Percentiles rank a stretch among this genome's conserved stretches.
These are phyloP conservation scores for Eubasilissa regina DNA, from an alignment of 1,140 invertebrate species.

Conservation along the genomic window DNA sequence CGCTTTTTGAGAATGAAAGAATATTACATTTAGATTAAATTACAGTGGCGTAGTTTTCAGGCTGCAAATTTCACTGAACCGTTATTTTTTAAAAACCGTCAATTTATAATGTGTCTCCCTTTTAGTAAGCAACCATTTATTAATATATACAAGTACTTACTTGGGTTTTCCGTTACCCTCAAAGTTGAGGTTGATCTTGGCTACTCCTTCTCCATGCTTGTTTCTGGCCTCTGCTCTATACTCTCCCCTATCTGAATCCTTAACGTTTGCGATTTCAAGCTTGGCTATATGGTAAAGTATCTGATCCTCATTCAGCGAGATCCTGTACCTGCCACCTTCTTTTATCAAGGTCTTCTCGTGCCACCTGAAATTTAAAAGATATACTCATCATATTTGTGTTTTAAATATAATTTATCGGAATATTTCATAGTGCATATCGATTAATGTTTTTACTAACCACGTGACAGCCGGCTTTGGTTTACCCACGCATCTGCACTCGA, in stretches of 20 bases:
- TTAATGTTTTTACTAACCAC: constrained; percentile 83
- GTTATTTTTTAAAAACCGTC: too few species aligned
- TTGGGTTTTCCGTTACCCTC: constrained; percentile 90
- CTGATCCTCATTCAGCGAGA: constrained; percentile 87
- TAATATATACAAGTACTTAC: too few species aligned
- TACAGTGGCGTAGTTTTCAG: too few species aligned
- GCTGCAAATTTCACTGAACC: too few species aligned
- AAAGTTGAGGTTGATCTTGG: constrained; percentile 97
- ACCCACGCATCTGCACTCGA: constrained; percentile 96
- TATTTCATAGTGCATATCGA: too few species aligned
- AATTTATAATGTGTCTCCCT: too few species aligned
- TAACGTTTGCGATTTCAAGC: constrained; percentile 88
- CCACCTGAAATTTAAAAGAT: constrained; percentile 77
- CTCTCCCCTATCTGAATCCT: constrained; percentile 90
- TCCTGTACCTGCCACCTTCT: constrained; percentile 84
- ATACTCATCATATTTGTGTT: constrained; percentile 21
- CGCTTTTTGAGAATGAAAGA: too few species aligned
- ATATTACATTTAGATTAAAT: too few species aligned
- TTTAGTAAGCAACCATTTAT: too few species aligned
- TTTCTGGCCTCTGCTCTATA: constrained; percentile 95
- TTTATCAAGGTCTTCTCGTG: constrained; percentile 86
- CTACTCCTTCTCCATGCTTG: constrained; percentile 90
- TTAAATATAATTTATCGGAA: neutral
- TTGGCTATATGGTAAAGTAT: constrained; percentile 91
- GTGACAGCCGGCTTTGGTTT: constrained; percentile 92